A percentile compares a stretch with the other conserved stretches of the same genome.
Conservation (phyloP, 2,113 vertebrate species). For the Tenrec ecaudatus region DNA sequence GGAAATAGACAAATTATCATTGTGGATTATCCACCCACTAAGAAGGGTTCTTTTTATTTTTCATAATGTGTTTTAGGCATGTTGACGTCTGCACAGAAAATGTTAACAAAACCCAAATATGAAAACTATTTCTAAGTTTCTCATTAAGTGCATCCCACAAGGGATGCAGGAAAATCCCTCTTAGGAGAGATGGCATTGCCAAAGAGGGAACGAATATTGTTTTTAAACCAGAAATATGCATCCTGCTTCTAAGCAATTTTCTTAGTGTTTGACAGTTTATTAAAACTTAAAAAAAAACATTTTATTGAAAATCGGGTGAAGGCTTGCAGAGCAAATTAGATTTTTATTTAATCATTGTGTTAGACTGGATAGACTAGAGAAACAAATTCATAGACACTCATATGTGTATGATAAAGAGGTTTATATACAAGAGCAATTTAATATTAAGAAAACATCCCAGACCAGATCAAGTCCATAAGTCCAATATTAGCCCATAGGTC, state of each 20-base stretch:
- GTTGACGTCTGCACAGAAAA: constrained; percentile 33
- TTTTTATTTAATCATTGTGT: too few relatives aligned
- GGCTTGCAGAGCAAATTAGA: too few relatives aligned
- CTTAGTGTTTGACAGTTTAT: background rate
- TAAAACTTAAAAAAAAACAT: background rate
- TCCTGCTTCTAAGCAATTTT: constrained; percentile 47
- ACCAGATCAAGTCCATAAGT: too few relatives aligned
- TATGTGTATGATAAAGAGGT: too few relatives aligned
- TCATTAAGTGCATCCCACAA: constrained; percentile 55
- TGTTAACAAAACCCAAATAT: constrained; percentile 45
- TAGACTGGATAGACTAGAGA: too few relatives aligned
- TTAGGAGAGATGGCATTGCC: constrained; percentile 45
- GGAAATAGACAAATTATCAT: constrained; percentile 43
- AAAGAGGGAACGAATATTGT: constrained; percentile 34
- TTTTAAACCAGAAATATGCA: constrained; percentile 51
- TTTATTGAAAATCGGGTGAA: too few relatives aligned
- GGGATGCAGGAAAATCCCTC: constrained; percentile 66
- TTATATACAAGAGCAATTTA: too few relatives aligned
- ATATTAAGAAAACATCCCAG: too few relatives aligned
- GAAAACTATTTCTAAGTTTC: constrained; percentile 53
- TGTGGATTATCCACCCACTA: background rate
- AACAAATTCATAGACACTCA: too few relatives aligned
- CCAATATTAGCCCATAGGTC: too few relatives aligned
- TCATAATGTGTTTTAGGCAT: constrained; percentile 46
- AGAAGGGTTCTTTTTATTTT: constrained; percentile 22